Percentiles rank a stretch among this genome's conserved stretches.
Conservation (phyloP, 2,113 vertebrate genomes). For the Leucopsar rothschildi region DNA sequence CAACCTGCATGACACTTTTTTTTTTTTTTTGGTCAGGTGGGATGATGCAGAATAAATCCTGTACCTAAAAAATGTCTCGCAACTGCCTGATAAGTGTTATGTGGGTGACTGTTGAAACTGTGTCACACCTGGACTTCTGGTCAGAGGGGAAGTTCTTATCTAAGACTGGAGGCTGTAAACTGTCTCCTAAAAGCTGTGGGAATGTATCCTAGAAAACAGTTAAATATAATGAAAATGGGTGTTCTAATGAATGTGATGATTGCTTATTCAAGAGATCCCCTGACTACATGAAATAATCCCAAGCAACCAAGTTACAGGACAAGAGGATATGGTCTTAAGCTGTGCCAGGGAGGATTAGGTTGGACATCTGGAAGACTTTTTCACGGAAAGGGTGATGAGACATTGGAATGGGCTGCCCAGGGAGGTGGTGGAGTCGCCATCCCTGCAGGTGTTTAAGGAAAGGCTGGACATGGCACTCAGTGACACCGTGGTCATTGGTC, state of each 20-base stretch:
- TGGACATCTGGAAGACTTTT: neutral
- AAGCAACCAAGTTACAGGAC: accelerated
- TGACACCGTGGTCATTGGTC: accelerated
- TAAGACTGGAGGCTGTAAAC: neutral
- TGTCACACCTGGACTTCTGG: neutral
- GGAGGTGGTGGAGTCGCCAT: neutral
- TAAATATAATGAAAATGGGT: accelerated
- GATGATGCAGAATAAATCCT: neutral
- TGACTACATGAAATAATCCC: neutral
- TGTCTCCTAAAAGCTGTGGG: neutral
- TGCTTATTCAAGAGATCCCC: neutral
- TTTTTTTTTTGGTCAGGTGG: neutral
- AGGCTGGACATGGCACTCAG: accelerated
- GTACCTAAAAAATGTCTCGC: neutral
- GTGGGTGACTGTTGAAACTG: neutral
- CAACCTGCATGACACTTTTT: neutral
- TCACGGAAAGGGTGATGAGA: accelerated
- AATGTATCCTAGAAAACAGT: neutral
- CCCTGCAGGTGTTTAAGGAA: neutral
- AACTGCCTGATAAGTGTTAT: neutral
- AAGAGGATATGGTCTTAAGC: neutral
- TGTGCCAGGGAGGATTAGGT: neutral
- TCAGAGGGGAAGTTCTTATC: neutral
- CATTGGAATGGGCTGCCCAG: neutral
- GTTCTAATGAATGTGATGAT: neutral